These are phyloP conservation scores for Taurulus bubalis DNA, from an alignment of 2,113 vertebrate genomes.

Conservation along the genomic window DNA sequence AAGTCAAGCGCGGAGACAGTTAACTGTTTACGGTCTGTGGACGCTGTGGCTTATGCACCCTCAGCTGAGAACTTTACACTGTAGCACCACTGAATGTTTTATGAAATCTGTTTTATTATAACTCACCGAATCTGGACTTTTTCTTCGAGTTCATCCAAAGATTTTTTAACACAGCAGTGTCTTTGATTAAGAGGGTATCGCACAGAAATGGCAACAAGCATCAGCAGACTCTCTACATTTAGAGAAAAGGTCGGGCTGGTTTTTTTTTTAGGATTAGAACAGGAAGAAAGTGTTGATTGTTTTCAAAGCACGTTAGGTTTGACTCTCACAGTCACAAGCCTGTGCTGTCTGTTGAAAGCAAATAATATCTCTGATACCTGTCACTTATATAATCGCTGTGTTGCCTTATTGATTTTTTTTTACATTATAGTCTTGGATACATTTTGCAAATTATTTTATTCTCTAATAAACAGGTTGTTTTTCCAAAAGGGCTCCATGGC, in stretches of 20 bases:
- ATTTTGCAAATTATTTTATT: slow-evolving; percentile 1
- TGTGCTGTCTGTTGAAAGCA: slow-evolving; percentile 34
- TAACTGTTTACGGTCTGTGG: too few relatives aligned
- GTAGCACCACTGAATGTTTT: too few relatives aligned
- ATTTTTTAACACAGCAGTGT: neutral
- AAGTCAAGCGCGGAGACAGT: too few relatives aligned
- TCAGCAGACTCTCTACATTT: slow-evolving; percentile 73
- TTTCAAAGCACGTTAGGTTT: slow-evolving; percentile 45
- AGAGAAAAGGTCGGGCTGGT: slow-evolving; percentile 56
- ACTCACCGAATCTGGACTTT: too few relatives aligned
- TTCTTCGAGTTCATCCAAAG: too few relatives aligned
- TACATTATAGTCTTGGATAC: neutral
- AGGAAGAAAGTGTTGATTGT: slow-evolving; percentile 64
- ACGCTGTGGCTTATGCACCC: too few relatives aligned
- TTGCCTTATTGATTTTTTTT: neutral
- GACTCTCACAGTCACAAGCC: slow-evolving; percentile 56
- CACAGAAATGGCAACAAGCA: slow-evolving; percentile 61
- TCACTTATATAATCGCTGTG: slow-evolving; percentile 6
- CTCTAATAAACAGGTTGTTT: slow-evolving; percentile 33
- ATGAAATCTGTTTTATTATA: too few relatives aligned
- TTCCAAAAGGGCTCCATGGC: slow-evolving; percentile 50
- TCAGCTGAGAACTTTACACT: too few relatives aligned
- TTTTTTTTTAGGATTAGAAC: slow-evolving; percentile 43
- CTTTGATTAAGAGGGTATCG: slow-evolving; percentile 29
- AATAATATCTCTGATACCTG: slow-evolving; percentile 42